These are phyloP conservation scores for Pocillopora meandrina DNA, from an alignment of 92 coral and sea anemone species.

Conservation along the genomic window DNA sequence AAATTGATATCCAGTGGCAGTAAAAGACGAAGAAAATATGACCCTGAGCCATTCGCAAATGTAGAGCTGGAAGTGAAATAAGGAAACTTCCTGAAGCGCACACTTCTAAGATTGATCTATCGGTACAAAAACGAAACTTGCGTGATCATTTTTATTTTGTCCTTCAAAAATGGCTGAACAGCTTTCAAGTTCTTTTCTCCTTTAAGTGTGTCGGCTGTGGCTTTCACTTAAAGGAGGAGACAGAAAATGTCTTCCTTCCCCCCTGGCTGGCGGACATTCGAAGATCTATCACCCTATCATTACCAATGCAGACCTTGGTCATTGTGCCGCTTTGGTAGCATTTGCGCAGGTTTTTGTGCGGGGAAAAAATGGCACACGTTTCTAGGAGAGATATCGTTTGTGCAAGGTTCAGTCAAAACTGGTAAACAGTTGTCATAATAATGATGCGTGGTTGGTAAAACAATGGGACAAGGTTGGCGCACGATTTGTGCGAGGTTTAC, in stretches of 20 bases:
- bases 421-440: neutral
- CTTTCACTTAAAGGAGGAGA: constrained; percentile 81
- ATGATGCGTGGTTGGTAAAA: neutral
- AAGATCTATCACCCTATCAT: constrained; percentile 78
- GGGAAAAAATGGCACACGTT: neutral
- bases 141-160: constrained; percentile 3
- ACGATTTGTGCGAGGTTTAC: neutral
- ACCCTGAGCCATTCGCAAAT: too few species aligned
- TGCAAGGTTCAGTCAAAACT: neutral
- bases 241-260: constrained; percentile 73
- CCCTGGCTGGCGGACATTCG: constrained; percentile 87
- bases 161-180: constrained; percentile 86
- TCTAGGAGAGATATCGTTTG: neutral
- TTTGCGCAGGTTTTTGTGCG: neutral
- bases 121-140: neutral
- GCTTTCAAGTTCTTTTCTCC: constrained; percentile 81
- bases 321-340: neutral
- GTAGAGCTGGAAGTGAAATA: too few species aligned
- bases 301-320: constrained; percentile 68
- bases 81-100: too few species aligned
- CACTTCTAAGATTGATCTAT: too few species aligned
- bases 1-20: too few species aligned
- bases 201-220: constrained; percentile 83
- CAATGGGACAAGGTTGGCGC: neutral
- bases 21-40: too few species aligned